Evolutionary conservation across 2,113 vertebrate species (phyloP), one percentile per base, ranked within the genome.

Genomic region (crab-eating macaque (Macaca fascicularis)): DNA sequence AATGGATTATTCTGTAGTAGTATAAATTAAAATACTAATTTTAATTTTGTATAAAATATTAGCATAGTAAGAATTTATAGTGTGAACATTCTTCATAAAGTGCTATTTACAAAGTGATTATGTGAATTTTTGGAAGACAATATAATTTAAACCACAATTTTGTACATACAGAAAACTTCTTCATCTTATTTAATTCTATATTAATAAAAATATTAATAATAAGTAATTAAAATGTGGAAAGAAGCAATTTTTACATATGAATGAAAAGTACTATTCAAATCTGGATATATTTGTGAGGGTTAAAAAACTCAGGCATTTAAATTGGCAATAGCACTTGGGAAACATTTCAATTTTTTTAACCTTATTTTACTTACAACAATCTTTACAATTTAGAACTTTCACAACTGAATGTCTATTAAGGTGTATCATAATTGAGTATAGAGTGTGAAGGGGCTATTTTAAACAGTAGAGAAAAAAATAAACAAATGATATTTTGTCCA

Each of bases 401-500:
- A 13, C 38, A 80, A 25, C 17, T 52, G n/a, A 52, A 6, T 85
- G 67, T 50, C 72, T 67, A 52, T 80, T n/a, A 87, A 85, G 72
- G 35, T 91, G 90, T 3, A 1, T 64, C 52, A n/a, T 70, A 86
- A 72, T 5, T 93, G 81, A n/a, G 1, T 14, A 16, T 0, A 40
- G 5, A 55, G 3, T 23, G 67, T 88, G 64, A 90, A 80, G 10
- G 67, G 55, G 67, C 9, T 96, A 17, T 45, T 93, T 96, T 78
- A 84, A 88, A 86, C 40, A 13, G 19, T 17, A 59, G 90, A n/a
- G 23, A 50, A 59, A 64, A 67, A 84, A 22, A 48, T 43, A 85
- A n/a, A 70, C 25, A 95, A 79, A 69, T 17, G 85, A 59, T 0
- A 48, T 87, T 97, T 32, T 4, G 59, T 93, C 99, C 99, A 98